Conservation (phyloP, 1,140 invertebrate genomes). For the Drosophila arizonae region DNA sequence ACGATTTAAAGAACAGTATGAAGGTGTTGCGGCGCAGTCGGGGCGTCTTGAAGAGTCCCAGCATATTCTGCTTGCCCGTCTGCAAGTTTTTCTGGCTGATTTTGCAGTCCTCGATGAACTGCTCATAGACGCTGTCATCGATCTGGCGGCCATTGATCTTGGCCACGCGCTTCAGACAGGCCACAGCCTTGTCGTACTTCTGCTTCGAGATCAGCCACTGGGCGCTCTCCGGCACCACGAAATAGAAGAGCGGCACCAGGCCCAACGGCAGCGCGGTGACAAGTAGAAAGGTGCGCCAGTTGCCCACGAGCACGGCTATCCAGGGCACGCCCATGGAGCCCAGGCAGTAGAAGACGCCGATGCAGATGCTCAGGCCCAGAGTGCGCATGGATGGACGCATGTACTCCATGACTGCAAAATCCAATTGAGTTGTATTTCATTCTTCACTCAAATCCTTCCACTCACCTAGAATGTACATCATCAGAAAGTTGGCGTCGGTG, state of each 20-base stretch:
- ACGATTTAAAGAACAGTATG: conserved; percentile 85
- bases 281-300: conserved; percentile 84
- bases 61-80: conserved; percentile 51
- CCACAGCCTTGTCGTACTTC: conserved; percentile 83
- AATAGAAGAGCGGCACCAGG: conserved; percentile 83
- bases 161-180: conserved; percentile 84
- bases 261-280: conserved; percentile 83
- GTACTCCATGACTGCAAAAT: conserved; percentile 85
- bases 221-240: conserved; percentile 85
- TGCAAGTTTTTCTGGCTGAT: conserved; percentile 54
- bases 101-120: conserved; percentile 82
- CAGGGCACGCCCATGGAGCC: conserved; percentile 85
- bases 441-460: neutral
- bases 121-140: conserved; percentile 72
- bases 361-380: conserved; percentile 85
- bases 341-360: conserved; percentile 85
- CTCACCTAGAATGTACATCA: conserved; percentile 86
- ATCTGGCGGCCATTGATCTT: conserved; percentile 84
- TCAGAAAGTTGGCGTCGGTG: conserved; percentile 85
- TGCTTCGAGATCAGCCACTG: conserved; percentile 86
- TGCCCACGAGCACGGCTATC: conserved; percentile 83
- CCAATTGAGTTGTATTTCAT: neutral
- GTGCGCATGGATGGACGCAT: conserved; percentile 84
- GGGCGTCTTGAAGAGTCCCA: conserved; percentile 82
- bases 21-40: conserved; percentile 84